These are phyloP conservation scores for Monoplex corrugatus DNA, from an alignment of 2,888 invertebrate genomes.

Conservation along the genomic window DNA sequence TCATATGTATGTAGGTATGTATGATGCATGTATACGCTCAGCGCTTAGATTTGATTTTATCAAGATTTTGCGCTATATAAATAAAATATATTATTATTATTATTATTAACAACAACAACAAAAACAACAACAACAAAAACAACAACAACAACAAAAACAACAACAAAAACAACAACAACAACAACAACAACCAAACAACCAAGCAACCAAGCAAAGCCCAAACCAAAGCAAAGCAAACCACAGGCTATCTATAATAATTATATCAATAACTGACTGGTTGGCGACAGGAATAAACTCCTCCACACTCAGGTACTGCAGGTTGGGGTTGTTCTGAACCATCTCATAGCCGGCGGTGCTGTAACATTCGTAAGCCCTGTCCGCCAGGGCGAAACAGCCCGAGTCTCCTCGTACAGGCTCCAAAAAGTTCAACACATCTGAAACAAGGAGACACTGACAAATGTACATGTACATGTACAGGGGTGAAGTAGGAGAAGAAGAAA, in stretches of 20 bases:
- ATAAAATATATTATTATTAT: too few species aligned
- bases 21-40: too few species aligned
- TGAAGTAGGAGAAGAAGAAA: too few species aligned
- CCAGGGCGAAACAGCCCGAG: conserved; percentile 51
- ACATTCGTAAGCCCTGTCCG: conserved; percentile 44
- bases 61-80: too few species aligned
- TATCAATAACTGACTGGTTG: conserved; percentile 17
- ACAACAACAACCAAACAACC: not conserved
- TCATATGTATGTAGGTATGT: too few species aligned
- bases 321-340: conserved; percentile 35
- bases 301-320: conserved; percentile 28
- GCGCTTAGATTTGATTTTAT: too few species aligned
- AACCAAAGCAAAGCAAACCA: too few species aligned
- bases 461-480: too few species aligned
- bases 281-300: conserved; percentile 29
- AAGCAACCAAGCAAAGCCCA: not conserved
- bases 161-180: too few species aligned
- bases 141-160: too few species aligned
- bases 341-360: conserved; percentile 32
- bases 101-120: too few species aligned
- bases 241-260: not conserved
- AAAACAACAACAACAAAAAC: too few species aligned
- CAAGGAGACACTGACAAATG: not conserved
- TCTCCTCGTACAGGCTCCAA: conserved; percentile 45
- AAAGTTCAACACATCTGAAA: conserved; percentile 53